These are phyloP conservation scores for Lasioglossum marginatum DNA, from an alignment of 2,888 invertebrate genomes.

Conservation along the genomic window DNA sequence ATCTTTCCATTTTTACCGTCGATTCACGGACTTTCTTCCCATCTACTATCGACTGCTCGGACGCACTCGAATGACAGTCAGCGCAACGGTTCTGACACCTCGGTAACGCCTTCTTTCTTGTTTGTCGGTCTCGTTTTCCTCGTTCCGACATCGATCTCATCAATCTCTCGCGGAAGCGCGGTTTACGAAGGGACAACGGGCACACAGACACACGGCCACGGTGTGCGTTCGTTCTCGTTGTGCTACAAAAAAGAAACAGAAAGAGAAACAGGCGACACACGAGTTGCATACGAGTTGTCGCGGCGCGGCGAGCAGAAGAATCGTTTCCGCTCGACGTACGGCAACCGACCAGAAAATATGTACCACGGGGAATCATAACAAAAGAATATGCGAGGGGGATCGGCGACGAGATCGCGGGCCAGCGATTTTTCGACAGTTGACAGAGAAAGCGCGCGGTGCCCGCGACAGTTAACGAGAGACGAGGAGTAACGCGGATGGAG, in stretches of 20 bases:
- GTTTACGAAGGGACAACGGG: neutral
- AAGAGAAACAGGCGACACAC: slow-evolving; percentile 4
- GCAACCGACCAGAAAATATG: neutral
- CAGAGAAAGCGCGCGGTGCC: slow-evolving; percentile 19
- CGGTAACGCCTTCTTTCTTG: slow-evolving; percentile 56
- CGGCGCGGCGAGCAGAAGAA: neutral
- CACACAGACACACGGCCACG: neutral
- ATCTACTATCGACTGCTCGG: neutral
- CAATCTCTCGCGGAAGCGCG: slow-evolving; percentile 8
- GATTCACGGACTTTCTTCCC: neutral
- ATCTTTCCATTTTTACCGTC: neutral
- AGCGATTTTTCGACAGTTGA: slow-evolving; percentile 1
- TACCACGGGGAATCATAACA: slow-evolving; percentile 2
- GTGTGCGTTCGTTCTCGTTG: neutral
- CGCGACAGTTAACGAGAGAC: neutral
- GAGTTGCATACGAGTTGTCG: slow-evolving; percentile 8
- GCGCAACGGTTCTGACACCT: slow-evolving; percentile 22
- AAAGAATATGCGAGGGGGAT: neutral
- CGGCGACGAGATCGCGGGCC: neutral
- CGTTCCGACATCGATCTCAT: slow-evolving; percentile 28
- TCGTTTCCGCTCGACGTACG: neutral
- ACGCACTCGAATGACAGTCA: slow-evolving; percentile 25
- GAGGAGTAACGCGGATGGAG: neutral
- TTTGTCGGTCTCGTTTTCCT: slow-evolving; percentile 9
- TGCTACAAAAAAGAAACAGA: neutral